A percentile compares a stretch with the other conserved stretches of the same genome.
Evolutionary conservation across 2,113 vertebrate genomes (phyloP).

Genomic region (Heterocephalus glaber): DNA sequence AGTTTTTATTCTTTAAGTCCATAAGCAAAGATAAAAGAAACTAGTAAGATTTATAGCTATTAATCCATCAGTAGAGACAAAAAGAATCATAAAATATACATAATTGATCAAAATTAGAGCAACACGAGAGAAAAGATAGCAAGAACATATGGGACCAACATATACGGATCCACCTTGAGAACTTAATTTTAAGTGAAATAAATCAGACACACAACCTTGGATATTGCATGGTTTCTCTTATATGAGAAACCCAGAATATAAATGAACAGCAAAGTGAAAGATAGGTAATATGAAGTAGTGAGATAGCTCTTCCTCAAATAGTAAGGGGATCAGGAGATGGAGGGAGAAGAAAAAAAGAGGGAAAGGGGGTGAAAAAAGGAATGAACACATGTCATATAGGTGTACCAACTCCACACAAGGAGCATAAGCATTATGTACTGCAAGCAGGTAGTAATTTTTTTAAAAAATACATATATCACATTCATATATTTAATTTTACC

Average conservation of each 20-base stretch:
- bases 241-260: not conserved
- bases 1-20: not conserved
- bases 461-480: not conserved
- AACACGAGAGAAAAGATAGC: not conserved
- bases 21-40: not conserved
- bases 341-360: not conserved
- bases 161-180: not conserved
- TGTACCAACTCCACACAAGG: not conserved
- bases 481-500: not conserved
- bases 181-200: not conserved
- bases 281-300: not conserved
- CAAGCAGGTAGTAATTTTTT: not conserved
- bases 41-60: not conserved
- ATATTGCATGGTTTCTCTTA: not conserved
- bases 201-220: not conserved
- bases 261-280: not conserved
- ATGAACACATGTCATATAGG: rapidly evolving
- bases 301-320: not conserved
- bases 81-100: not conserved
- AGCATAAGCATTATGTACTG: not conserved
- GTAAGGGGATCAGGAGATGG: not conserved
- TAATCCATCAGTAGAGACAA: not conserved
- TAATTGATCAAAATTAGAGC: not conserved
- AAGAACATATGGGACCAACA: not conserved
- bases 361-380: not conserved